Conservation (phyloP, 2,888 invertebrate genomes). For the Lithophane socia region DNA sequence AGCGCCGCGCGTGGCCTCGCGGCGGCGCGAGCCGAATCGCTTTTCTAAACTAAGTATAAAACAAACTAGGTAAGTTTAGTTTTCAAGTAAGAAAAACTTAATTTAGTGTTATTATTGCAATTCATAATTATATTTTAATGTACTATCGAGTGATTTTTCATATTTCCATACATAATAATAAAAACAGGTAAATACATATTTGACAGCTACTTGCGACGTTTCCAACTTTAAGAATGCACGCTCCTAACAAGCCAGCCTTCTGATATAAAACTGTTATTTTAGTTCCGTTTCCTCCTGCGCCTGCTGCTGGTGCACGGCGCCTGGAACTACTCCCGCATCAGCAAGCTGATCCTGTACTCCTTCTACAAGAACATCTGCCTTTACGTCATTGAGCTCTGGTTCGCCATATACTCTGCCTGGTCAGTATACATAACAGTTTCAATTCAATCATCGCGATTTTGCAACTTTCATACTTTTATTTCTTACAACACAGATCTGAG, state of each 20-base stretch:
- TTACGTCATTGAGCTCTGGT: slow-evolving; percentile 99
- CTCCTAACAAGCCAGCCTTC: not conserved
- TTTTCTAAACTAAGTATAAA: no score
- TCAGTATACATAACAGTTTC: slow-evolving; percentile 66
- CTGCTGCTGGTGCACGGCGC: slow-evolving; percentile 99
- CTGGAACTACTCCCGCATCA: slow-evolving; percentile 99
- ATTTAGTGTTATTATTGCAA: not conserved
- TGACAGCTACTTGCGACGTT: no score
- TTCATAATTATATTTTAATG: not conserved
- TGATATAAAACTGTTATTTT: slow-evolving; percentile 59
- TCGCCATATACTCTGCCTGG: slow-evolving; percentile 99
- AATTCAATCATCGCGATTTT: not conserved
- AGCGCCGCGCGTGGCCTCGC: no score
- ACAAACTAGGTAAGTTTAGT: not conserved
- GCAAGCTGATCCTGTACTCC: slow-evolving; percentile 99
- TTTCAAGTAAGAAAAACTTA: not conserved
- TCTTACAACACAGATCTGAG: not conserved
- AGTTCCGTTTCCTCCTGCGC: slow-evolving; percentile 98
- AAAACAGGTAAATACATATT: not conserved
- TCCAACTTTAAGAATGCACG: not conserved
- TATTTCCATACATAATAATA: not conserved
- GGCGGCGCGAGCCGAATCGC: no score
- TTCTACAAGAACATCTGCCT: slow-evolving; percentile 99
- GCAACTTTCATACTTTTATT: not conserved
- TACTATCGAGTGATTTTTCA: not conserved